Base-by-base conservation (phyloP, 2,888 invertebrate genomes). In the Acleris cristana region DNA sequence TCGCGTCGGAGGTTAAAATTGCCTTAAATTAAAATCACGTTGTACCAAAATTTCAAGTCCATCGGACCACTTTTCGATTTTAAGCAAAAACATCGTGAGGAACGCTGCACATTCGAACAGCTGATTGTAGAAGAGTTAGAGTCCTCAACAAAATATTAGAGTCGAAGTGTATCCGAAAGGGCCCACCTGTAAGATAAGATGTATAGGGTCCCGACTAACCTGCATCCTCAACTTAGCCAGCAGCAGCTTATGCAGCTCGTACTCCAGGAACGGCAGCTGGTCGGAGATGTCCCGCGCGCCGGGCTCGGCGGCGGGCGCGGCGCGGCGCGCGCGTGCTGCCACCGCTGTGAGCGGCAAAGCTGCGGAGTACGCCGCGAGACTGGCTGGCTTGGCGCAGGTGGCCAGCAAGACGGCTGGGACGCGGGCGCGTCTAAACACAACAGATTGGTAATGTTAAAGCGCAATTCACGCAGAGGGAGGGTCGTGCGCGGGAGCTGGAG, bases 201-300 rank as follows among this genome's bases (percentile, higher is more conserved):
- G 34, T 34, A 1, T 3, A 1, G 34, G 10, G 34, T 34, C 10
- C 10, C 10, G 19, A 64, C 34, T 52, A 16, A 53, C 91, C 87
- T 92, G 97, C 72, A 98, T 96, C 30, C 65, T 40, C n/a, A 65
- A 55, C 26, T 65, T 60, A 80, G 98, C 98, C 2, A 98, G 94
- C 48, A 99, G 90, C 74, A 98, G 94, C 69, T 97, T 95, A 87
- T 99, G 98, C 56, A 99, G 92, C 85, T 99, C 99, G 84, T 99
- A 99, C 86, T 99, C 99, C 64, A 99, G 88, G 91, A 99, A 99
- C 0, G 99, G 99, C 64, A 99, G 92, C 76, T 97, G 97, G 91
- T 99, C 97, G 1, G 98, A 98, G 69, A 99, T 97, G 90, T 99
- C 99, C 76, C 98, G 96, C 5, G 99, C 98, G 74, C 96, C 96